Conservation (phyloP, 2,797 vertebrate genomes). For the Rhinatrema bivittatum region DNA sequence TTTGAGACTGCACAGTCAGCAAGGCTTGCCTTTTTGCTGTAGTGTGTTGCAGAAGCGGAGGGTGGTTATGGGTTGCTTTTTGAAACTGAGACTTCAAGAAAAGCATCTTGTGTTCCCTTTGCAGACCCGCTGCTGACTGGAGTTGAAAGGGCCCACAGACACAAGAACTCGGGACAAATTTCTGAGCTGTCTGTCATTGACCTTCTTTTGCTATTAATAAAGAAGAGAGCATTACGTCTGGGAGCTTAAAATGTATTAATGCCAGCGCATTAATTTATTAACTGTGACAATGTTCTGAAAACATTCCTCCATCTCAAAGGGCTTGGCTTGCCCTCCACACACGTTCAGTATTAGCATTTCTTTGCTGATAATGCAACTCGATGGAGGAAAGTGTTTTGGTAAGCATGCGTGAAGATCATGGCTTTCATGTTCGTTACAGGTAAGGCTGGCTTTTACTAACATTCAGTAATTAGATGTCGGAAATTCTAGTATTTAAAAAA, state of each 20-base stretch:
- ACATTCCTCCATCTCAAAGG: conserved; percentile 18
- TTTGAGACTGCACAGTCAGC: conserved; percentile 24
- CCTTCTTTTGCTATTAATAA: conserved; percentile 40
- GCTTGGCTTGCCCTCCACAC: conserved; percentile 24
- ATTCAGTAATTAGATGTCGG: no score
- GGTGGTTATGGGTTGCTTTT: conserved; percentile 59
- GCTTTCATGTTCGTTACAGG: conserved; percentile 93
- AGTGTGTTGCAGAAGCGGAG: conserved; percentile 41
- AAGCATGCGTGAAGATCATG: conserved; percentile 78
- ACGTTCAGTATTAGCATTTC: conserved; percentile 39
- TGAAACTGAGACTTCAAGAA: conserved; percentile 73
- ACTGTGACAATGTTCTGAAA: conserved; percentile 36
- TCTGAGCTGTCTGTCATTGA: conserved; percentile 43
- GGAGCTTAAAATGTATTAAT: conserved; percentile 38
- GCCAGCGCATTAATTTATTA: conserved; percentile 33
- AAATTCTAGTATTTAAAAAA: no score
- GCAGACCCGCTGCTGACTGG: conserved; percentile 70
- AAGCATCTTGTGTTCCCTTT: conserved; percentile 91
- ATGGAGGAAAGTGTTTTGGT: conserved; percentile 77
- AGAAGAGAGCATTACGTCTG: conserved; percentile 44
- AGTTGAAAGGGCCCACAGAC: conserved; percentile 51
- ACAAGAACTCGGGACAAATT: conserved; percentile 48
- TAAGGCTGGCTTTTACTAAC: no score
- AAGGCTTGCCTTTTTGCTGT: conserved; percentile 37
- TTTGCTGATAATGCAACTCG: conserved; percentile 74